Base-by-base conservation (phyloP, 2,797 vertebrate genomes). In the Ataeniobius toweri region DNA sequence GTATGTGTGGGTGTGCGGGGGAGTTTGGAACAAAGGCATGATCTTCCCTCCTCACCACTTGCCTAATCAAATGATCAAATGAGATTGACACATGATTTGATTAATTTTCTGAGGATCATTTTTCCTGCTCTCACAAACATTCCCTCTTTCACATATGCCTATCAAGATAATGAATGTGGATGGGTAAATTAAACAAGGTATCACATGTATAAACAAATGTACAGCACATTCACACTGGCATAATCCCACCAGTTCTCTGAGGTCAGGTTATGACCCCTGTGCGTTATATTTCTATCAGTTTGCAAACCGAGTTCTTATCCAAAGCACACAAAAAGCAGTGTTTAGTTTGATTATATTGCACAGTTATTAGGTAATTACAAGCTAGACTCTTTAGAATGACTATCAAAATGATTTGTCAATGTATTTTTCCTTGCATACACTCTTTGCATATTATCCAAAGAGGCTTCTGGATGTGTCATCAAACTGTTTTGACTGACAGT, bases 61-160 rank as follows among this genome's bases (percentile, higher is more conserved):
- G 65, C 77, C 73, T 68, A 63, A 53, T 56, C 77, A 73, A 77
- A 85, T 83, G 80, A 67, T 44, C 74, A 58, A 59, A 20, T 16
- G 31, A 85, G 81, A 89, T 90, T 86, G 86, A 80, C 87, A 83
- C 74, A 44, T 74, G 86, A 89, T 77, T 46, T 48, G 46, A 80
- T 83, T 79, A 4, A 91, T 90, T 86, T 86, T 84, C 71, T 55
- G 69, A 72, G 41, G 12, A 69, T 69, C 24, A n/a, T 44, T 44
- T 3, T 16, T 7, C 1, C 24, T 1, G 5, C 41, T 16, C 24
- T 41, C 41, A 26, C 67, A 69, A 69, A 69, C 12, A 44, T 26
- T 24, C 67, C 22, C 22, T 8, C 18, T 41, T 67, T 67, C 63
- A 67, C 36, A 67, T 41, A 41, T 67, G 63, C 39, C 63, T 41